Evolutionary conservation across 2,113 vertebrate genomes (phyloP).

Genomic region (Mobula birostris): DNA sequence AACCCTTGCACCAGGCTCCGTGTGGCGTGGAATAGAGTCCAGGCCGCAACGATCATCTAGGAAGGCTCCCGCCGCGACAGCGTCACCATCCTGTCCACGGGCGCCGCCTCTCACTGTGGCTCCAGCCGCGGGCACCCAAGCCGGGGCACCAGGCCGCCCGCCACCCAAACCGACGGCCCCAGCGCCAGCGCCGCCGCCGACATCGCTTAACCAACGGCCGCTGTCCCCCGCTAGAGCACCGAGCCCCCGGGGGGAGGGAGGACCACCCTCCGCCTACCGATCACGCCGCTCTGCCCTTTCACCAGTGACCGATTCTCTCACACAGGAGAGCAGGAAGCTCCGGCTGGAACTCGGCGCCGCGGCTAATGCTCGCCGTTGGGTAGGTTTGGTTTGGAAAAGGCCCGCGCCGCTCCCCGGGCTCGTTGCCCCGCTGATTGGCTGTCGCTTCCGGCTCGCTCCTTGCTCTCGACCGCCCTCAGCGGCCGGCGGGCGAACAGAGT

Average conservation of each 20-base stretch:
- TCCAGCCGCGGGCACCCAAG: background rate
- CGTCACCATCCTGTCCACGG: conserved; percentile 36
- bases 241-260: no score
- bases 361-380: background rate
- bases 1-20: conserved; percentile 87
- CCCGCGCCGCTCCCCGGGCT: conserved; percentile 11
- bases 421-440: background rate
- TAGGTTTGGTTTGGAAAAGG: conserved; percentile 12
- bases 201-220: background rate
- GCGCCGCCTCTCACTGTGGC: background rate
- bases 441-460: background rate
- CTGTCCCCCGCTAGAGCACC: background rate
- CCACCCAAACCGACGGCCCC: background rate
- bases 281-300: background rate
- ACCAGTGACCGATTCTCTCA: no score
- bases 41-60: conserved; percentile 95
- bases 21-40: conserved; percentile 89
- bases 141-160: background rate
- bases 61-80: conserved; percentile 47
- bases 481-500: background rate
- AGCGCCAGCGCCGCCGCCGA: rapidly evolving
- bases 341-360: background rate
- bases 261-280: no score
- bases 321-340: conserved; percentile 27
- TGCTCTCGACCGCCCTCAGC: no score